Conservation (phyloP, 2,888 invertebrate genomes). For the Papilio gigon region DNA sequence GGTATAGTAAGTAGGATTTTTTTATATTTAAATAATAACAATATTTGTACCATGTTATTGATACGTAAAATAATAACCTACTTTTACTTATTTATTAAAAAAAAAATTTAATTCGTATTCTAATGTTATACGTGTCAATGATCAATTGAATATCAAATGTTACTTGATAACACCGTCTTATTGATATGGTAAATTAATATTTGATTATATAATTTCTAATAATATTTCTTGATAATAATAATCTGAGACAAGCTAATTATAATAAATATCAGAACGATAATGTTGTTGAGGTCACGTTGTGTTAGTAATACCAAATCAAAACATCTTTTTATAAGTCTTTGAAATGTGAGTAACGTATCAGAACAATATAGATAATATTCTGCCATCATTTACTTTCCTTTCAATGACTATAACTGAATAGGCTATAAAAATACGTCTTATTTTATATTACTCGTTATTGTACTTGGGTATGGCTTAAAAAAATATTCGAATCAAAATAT, state of each 20-base stretch:
- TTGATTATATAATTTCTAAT: background rate
- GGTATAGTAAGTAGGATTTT: too few relatives aligned
- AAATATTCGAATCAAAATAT: too few relatives aligned
- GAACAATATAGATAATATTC: background rate
- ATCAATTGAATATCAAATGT: conserved; percentile 8
- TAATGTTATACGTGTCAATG: background rate
- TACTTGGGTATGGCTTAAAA: too few relatives aligned
- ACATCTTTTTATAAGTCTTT: background rate
- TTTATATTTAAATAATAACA: too few relatives aligned
- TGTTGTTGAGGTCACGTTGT: background rate
- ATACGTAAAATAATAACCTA: too few relatives aligned
- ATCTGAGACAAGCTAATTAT: background rate
- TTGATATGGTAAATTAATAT: background rate
- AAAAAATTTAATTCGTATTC: background rate
- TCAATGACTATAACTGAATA: too few relatives aligned
- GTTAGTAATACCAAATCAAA: background rate
- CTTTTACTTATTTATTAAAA: too few relatives aligned
- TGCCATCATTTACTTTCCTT: background rate
- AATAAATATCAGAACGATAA: background rate
- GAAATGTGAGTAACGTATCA: background rate
- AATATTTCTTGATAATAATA: background rate
- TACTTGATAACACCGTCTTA: background rate
- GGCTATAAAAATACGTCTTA: too few relatives aligned
- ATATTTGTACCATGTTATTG: too few relatives aligned
- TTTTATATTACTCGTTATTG: too few relatives aligned